phyloP scores from a whole-genome alignment of 1,140 invertebrate genomes.

The Dysdera silvatica region DNA sequence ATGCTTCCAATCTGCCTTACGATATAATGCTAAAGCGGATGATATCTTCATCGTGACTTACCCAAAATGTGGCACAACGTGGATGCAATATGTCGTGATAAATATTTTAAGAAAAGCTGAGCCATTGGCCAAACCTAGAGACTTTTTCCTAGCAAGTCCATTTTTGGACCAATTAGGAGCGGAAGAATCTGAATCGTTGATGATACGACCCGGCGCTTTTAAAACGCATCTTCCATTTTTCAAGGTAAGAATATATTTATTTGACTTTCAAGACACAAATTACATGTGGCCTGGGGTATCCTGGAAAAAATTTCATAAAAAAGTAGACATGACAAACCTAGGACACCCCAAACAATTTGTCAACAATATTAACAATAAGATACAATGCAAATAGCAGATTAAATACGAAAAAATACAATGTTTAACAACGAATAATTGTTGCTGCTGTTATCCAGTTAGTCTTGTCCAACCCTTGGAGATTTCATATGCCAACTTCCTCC shows the following conservation, averaged over 20 bases:
- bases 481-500: too few species aligned
- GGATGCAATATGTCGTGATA: conserved; percentile 32
- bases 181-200: conserved; percentile 10
- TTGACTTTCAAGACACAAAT: too few species aligned
- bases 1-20: conserved; percentile 9
- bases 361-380: too few species aligned
- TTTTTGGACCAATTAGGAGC: conserved; percentile 24
- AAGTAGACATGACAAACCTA: too few species aligned
- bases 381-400: too few species aligned
- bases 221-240: conserved; percentile 68
- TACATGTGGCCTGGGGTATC: too few species aligned
- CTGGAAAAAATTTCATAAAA: too few species aligned
- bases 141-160: conserved; percentile 21
- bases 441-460: too few species aligned
- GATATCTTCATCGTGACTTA: conserved; percentile 34
- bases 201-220: conserved; percentile 5
- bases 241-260: conserved; percentile 3
- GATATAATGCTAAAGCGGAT: conserved; percentile 24
- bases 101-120: conserved; percentile 16
- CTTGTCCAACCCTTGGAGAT: too few species aligned
- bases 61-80: conserved; percentile 36
- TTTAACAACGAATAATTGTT: too few species aligned
- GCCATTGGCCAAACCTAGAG: conserved; percentile 11
- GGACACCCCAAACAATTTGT: too few species aligned
- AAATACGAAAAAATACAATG: too few species aligned